Evolutionary conservation across 2,888 invertebrate species (phyloP), one percentile per base, ranked within the genome.

Genomic region (Kuschelorhynchus macadamiae): DNA sequence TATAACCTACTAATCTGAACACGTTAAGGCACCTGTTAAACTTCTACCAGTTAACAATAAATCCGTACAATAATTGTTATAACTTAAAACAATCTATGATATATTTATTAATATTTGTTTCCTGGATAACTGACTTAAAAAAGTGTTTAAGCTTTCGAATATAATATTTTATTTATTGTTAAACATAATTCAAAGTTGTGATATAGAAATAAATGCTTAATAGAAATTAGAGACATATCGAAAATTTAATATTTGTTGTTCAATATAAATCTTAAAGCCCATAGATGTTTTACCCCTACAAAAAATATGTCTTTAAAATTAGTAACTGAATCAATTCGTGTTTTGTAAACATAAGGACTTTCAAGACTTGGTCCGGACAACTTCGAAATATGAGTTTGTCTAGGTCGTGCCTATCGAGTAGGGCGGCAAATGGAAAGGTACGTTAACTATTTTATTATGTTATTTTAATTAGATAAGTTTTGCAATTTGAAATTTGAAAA

Each of bases 371-470:
- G 18, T 17, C 32, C 16, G 12, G 12, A 33, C 1, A 7, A 3
- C 5, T 36, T 11, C 52, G 47, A 49, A 21, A 30, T 12, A 80
- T 80, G 80, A 80, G 80, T 72, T 72, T 79, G 65, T 76, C 78
- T 52, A 77, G 80, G 65, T 80, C 80, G 50, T 79, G 79, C 67
- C 72, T 79, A 72, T 77, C 79, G 42, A 79, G 74, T 68, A 72
- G 79, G 71, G 74, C 74, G 39, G 74, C 77, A 75, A 80, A 79
- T 76, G 80, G 79, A 70, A 80, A 80, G 80, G 80, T 80, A 79
- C 9, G 57, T 32, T 17, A 50, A 7, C 4, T 30, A 30, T 30
- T 30, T 30, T 30, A 30, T 30, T 7, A 30, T 9, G 9, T 30
- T 7, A 30, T 30, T 7, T 30, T 30, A 9, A 30, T 30, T n/a